A percentile compares a stretch with the other conserved stretches of the same genome.
Conservation (phyloP, 2,113 vertebrate species). For the Macrotus californicus region DNA sequence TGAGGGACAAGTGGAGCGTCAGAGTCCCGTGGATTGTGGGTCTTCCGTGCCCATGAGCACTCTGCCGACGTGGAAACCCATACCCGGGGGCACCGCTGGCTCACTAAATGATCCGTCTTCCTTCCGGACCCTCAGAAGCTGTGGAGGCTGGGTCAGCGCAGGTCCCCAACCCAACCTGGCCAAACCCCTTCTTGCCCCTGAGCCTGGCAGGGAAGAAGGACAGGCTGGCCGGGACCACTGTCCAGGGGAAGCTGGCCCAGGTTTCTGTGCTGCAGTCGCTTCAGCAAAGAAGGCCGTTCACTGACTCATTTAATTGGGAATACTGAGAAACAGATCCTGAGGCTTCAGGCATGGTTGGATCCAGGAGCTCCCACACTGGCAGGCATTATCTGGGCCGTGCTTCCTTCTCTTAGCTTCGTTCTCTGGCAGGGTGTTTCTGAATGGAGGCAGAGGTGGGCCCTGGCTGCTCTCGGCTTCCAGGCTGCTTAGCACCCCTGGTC, state of each 20-base stretch:
- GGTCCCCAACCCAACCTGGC: too few species aligned
- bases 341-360: not conserved
- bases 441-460: not conserved
- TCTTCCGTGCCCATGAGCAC: too few species aligned
- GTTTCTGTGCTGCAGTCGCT: not conserved
- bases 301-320: too few species aligned
- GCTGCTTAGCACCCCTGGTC: not conserved
- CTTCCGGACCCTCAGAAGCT: not conserved
- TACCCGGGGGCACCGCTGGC: fast-evolving
- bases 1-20: not conserved
- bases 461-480: not conserved
- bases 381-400: not conserved
- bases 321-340: not conserved
- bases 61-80: fast-evolving
- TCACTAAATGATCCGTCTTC: not conserved
- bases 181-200: too few species aligned
- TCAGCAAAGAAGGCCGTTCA: fast-evolving
- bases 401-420: not conserved
- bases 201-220: too few species aligned
- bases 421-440: not conserved
- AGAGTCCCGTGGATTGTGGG: fast-evolving
- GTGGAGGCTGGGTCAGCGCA: not conserved
- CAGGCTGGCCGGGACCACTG: too few species aligned
- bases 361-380: fast-evolving
- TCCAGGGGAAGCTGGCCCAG: not conserved